A percentile compares a stretch with the other conserved stretches of the same genome.
Evolutionary conservation across 2,888 invertebrate genomes (phyloP).

Genomic region (Drosophila mulleri): DNA sequence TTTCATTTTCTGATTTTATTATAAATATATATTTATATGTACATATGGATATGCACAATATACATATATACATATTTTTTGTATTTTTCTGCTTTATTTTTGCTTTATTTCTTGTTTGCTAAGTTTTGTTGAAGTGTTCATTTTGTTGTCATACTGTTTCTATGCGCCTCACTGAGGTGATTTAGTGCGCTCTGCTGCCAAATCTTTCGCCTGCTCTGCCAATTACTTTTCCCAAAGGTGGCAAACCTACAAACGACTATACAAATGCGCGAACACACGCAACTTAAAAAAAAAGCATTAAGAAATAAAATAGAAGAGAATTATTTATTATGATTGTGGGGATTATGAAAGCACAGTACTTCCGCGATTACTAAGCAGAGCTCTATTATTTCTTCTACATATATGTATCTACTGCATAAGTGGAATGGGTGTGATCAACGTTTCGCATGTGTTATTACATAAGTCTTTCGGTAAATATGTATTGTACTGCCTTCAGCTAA

Average conservation of each 20-base stretch:
- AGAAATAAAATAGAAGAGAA: background rate
- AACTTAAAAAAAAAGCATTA: background rate
- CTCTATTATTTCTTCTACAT: background rate
- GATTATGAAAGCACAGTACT: background rate
- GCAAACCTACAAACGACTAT: conserved; percentile 13
- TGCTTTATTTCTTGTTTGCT: conserved; percentile 64
- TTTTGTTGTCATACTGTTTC: conserved; percentile 81
- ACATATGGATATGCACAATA: background rate
- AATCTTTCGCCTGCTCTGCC: conserved; percentile 60
- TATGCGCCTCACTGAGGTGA: conserved; percentile 70
- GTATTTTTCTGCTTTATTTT: conserved; percentile 16
- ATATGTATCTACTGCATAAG: background rate
- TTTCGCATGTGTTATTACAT: background rate
- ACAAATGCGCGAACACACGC: conserved; percentile 23
- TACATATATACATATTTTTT: background rate
- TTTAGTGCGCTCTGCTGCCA: conserved; percentile 76
- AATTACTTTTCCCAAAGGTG: conserved; percentile 26
- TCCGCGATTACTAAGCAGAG: background rate
- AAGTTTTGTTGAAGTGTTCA: conserved; percentile 77
- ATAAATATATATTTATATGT: background rate
- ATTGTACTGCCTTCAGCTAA: background rate
- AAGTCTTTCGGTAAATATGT: background rate
- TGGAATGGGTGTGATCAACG: too few relatives aligned
- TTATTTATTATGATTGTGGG: conserved; percentile 30
- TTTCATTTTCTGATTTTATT: conserved; percentile 28